Conservation (phyloP, 2,113 vertebrate species). For the Prinia subflava region DNA sequence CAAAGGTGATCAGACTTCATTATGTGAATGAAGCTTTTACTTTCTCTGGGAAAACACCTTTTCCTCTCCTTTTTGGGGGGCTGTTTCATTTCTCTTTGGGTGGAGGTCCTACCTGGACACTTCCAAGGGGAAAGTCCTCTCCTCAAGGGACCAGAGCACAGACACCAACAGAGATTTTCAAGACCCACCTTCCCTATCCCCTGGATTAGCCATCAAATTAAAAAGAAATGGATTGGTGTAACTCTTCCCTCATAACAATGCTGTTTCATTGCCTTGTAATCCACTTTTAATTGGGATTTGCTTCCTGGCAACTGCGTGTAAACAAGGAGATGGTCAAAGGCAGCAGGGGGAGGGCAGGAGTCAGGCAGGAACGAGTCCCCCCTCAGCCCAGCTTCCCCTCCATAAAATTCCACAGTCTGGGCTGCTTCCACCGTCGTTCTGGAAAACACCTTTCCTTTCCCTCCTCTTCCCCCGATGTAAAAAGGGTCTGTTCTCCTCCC, state of each 20-base stretch:
- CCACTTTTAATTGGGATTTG: constrained; percentile 68
- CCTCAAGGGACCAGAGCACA: not conserved
- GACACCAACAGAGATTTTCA: not conserved
- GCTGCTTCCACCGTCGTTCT: not conserved
- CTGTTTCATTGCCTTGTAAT: constrained; percentile 60
- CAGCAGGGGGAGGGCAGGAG: not conserved
- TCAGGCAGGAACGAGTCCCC: not conserved
- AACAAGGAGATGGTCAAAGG: constrained; percentile 20
- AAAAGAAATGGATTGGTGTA: constrained; percentile 39
- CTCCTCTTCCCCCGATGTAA: not conserved
- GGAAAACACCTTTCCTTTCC: not conserved
- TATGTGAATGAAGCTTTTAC: not conserved
- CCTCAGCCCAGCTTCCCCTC: not conserved
- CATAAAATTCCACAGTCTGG: not conserved
- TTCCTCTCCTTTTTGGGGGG: not conserved
- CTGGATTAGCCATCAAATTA: not conserved
- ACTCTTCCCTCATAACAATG: constrained; percentile 50
- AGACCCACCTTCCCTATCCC: not conserved
- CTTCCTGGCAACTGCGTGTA: constrained; percentile 61
- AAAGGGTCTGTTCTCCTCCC: constrained; percentile 36
- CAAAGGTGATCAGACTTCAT: not conserved
- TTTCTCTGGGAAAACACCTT: not conserved
- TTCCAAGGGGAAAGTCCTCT: not conserved
- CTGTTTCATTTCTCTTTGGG: not conserved
- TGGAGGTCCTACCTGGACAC: not conserved